Evolutionary conservation across 2,113 vertebrate species (phyloP).

Genomic region (Gasterosteus nipponicus): DNA sequence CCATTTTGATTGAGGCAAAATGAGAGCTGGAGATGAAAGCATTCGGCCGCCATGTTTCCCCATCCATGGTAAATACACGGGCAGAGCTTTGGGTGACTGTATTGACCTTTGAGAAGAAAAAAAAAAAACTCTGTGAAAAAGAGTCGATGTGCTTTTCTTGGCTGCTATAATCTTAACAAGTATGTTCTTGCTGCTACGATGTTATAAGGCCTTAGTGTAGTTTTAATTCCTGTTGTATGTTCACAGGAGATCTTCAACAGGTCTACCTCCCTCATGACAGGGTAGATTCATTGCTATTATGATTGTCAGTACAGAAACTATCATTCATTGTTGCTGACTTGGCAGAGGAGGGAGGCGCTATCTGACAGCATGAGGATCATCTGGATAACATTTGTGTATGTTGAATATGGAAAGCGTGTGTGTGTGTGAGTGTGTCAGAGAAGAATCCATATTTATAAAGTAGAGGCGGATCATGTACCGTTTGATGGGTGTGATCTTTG

Average conservation of each 20-base stretch:
- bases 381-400: constrained; percentile 41
- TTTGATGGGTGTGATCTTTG: constrained; percentile 8
- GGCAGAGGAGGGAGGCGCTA: constrained; percentile 24
- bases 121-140: constrained; percentile 32
- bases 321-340: constrained; percentile 29
- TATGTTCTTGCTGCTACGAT: constrained; percentile 45
- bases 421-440: constrained; percentile 1
- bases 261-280: constrained; percentile 40
- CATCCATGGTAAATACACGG: constrained; percentile 4
- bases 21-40: constrained; percentile 21
- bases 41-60: not conserved
- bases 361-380: constrained; percentile 28
- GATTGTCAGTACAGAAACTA: constrained; percentile 32
- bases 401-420: constrained; percentile 9
- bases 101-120: constrained; percentile 23
- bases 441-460: not conserved
- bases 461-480: not conserved
- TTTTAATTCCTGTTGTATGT: constrained; percentile 26
- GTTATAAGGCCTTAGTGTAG: constrained; percentile 41
- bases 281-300: constrained; percentile 45
- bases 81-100: not conserved
- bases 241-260: constrained; percentile 38
- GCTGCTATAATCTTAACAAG: constrained; percentile 23
- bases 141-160: constrained; percentile 26
- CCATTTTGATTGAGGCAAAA: constrained; percentile 40